phyloP scores from a whole-genome alignment of 2,888 invertebrate genomes.

The Amphipyra tragopoginis region DNA sequence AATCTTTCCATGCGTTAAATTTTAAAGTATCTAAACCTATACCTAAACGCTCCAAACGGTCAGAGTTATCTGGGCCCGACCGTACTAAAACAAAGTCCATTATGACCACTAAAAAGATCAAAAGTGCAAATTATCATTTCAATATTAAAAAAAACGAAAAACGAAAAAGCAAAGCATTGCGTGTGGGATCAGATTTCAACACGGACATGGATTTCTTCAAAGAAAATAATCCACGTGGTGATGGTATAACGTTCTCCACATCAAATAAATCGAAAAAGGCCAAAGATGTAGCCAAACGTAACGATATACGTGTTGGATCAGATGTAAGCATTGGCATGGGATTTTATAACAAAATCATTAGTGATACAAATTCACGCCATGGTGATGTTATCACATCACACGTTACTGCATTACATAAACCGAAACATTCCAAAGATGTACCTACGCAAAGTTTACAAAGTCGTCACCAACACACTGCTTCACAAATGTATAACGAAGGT shows the following conservation, averaged over 20 bases:
- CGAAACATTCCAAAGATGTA: no score
- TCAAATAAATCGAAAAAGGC: neutral
- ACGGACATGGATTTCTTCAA: neutral
- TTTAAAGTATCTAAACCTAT: conserved; percentile 22
- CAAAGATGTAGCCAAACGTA: no score
- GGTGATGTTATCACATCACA: no score
- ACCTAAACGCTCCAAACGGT: conserved; percentile 39
- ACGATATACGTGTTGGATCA: no score
- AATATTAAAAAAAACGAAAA: conserved; percentile 25
- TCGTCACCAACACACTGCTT: no score
- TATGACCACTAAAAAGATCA: neutral
- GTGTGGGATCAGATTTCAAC: neutral
- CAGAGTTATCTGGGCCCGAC: conserved; percentile 1
- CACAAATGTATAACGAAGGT: conserved; percentile 4
- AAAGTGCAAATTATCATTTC: no score
- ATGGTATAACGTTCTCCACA: neutral
- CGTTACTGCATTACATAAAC: no score
- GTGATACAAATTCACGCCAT: no score
- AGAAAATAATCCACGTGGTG: neutral
- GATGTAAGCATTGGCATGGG: no score
- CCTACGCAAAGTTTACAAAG: no score
- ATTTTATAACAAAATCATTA: no score
- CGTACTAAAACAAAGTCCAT: neutral
- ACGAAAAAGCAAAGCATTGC: neutral
- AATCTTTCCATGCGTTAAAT: conserved; percentile 44